Conservation (phyloP, 2,888 invertebrate genomes). For the Tenthredo distinguenda region DNA sequence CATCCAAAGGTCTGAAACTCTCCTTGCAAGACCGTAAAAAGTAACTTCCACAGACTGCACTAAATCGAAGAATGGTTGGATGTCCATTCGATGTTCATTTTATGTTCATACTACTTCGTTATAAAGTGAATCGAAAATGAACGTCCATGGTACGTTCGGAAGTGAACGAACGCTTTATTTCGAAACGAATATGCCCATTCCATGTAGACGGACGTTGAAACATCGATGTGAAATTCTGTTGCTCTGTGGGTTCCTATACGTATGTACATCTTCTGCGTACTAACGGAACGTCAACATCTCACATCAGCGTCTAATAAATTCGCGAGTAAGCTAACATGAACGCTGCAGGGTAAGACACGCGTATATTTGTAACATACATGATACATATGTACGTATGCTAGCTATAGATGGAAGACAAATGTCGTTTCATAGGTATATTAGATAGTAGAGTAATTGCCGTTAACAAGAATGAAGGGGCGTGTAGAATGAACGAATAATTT, state of each 20-base stretch:
- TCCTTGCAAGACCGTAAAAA: no score
- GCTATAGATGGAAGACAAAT: neutral
- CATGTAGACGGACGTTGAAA: no score
- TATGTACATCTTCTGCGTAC: neutral
- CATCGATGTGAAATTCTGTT: neutral
- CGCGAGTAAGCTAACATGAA: neutral
- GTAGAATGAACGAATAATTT: constrained; percentile 14
- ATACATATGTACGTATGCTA: neutral
- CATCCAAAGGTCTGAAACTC: no score
- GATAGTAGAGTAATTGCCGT: neutral
- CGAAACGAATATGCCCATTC: no score
- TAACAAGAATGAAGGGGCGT: neutral
- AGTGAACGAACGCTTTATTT: no score
- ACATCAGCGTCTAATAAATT: neutral
- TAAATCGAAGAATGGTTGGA: no score
- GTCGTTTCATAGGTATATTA: neutral
- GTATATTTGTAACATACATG: neutral
- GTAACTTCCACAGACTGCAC: no score
- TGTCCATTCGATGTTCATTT: no score
- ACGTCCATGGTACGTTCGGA: no score
- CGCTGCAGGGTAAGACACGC: neutral
- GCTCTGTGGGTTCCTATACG: neutral
- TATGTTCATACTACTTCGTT: no score
- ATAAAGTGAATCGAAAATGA: no score
- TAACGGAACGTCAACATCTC: neutral